Base-by-base conservation (phyloP, 2,888 invertebrate genomes). In the Carpatolechia fugitivella region DNA sequence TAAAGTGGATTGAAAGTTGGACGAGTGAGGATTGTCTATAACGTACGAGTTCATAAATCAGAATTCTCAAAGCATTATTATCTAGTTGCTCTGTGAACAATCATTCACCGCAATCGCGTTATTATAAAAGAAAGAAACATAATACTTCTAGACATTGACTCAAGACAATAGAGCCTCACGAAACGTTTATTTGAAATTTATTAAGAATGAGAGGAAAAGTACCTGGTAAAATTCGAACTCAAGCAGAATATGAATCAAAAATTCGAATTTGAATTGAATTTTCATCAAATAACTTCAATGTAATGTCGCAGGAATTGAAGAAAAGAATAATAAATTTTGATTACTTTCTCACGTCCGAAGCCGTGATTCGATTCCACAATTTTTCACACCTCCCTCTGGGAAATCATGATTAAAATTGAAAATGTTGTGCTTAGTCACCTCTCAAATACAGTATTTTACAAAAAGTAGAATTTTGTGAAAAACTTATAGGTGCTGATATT, bases 291-390 rank as follows among this genome's bases (percentile, higher is more conserved):
- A 78, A 75, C 74, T 76, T 76, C 73, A 73, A 65, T 78, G 70
- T 74, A 79, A 77, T 73, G 74, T 79, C 79, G 70, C 68, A 73
- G 73, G 72, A 75, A 77, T 79, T 74, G 80, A 77, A 80, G 80
- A 81, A 78, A 74, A 78, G 81, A 80, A 88, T 85, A 85, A 85
- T 85, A 85, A 81, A 86, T 85, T 85, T 85, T 84, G 85, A 86
- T 88, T 87, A 87, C 84, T 78, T 83, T 85, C 81, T 82, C 85
- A 82, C 85, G 85, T 85, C 80, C 83, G 77, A 78, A 74, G 71
- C 76, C 85, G 85, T 88, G 86, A 85, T 82, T 82, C 76, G 86
- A 80, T 86, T 85, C 70, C 75, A 77, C 77, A 83, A 85, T 84
- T 82, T 80, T 78, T 78, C 73, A 65, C 74, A 68, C 72, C 70